phyloP scores from a whole-genome alignment of 2,888 invertebrate species.

The Platypus cylindrus region DNA sequence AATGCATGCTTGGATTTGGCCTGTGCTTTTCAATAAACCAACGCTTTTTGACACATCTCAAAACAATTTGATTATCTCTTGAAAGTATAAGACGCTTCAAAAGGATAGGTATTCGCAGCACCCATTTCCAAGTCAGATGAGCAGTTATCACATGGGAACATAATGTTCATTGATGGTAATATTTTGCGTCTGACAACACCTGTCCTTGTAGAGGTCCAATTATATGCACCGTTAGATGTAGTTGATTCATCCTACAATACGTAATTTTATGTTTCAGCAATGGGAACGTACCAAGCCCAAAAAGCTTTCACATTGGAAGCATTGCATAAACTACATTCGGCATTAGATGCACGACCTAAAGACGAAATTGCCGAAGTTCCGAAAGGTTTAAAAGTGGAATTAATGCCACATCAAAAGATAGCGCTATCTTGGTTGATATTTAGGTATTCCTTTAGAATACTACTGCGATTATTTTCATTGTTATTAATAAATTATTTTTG shows the following conservation, averaged over 20 bases:
- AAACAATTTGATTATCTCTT: too few species aligned
- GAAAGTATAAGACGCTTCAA: too few species aligned
- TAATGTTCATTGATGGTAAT: too few species aligned
- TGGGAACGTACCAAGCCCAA: constrained; percentile 55
- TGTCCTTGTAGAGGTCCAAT: too few species aligned
- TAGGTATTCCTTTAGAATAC: constrained; percentile 29
- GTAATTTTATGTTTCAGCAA: constrained; percentile 32
- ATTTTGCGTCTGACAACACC: too few species aligned
- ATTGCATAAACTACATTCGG: constrained; percentile 56
- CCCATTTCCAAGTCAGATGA: too few species aligned
- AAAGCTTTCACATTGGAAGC: constrained; percentile 58
- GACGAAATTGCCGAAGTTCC: constrained; percentile 50
- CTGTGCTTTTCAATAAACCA: too few species aligned
- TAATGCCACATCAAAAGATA: constrained; percentile 76
- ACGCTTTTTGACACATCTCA: too few species aligned
- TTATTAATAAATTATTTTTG: background rate
- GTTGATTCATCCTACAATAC: background rate
- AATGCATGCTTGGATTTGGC: too few species aligned
- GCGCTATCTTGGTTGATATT: constrained; percentile 82
- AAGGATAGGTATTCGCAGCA: too few species aligned
- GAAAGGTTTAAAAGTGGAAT: constrained; percentile 43
- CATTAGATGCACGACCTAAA: constrained; percentile 52
- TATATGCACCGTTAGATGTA: too few species aligned
- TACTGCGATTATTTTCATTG: background rate
- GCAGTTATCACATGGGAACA: too few species aligned